Percentiles rank a stretch among this genome's conserved stretches.
Conservation (phyloP, 2,113 vertebrate genomes). For the Tragelaphus buxtoni region DNA sequence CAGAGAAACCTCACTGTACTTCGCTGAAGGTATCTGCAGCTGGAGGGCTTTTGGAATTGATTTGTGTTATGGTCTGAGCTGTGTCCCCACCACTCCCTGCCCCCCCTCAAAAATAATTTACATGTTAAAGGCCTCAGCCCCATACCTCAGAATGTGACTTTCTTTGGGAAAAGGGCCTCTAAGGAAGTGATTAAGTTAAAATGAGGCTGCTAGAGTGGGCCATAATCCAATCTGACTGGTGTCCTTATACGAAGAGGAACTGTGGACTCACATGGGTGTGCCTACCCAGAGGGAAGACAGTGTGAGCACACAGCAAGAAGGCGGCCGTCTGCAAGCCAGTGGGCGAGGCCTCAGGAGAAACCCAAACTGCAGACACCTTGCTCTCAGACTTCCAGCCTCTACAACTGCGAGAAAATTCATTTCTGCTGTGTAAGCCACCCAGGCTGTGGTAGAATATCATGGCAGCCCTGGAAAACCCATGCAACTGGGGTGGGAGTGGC, state of each 20-base stretch:
- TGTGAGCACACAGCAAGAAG: accelerated
- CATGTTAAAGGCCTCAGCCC: background rate
- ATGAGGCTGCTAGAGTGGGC: background rate
- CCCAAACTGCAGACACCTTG: background rate
- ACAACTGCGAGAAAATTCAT: background rate
- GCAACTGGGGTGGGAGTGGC: background rate
- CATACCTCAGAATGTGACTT: background rate
- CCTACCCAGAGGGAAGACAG: background rate
- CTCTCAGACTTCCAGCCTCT: background rate
- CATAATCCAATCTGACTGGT: background rate
- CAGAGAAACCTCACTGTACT: slow-evolving; percentile 52
- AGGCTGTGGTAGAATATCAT: background rate
- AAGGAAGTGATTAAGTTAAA: background rate
- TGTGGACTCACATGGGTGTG: background rate
- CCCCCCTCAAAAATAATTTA: background rate
- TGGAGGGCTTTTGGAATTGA: background rate
- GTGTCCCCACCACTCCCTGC: background rate
- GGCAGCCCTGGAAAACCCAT: background rate
- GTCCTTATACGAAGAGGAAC: background rate
- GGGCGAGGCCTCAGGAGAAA: background rate
- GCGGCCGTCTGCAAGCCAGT: accelerated
- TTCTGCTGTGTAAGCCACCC: background rate
- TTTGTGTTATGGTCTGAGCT: background rate
- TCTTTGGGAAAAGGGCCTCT: background rate
- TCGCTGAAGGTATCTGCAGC: slow-evolving; percentile 64